Evolutionary conservation across 2,797 vertebrate species (phyloP), one percentile per base, ranked within the genome.

Genomic region (Pogoniulus pusillus): DNA sequence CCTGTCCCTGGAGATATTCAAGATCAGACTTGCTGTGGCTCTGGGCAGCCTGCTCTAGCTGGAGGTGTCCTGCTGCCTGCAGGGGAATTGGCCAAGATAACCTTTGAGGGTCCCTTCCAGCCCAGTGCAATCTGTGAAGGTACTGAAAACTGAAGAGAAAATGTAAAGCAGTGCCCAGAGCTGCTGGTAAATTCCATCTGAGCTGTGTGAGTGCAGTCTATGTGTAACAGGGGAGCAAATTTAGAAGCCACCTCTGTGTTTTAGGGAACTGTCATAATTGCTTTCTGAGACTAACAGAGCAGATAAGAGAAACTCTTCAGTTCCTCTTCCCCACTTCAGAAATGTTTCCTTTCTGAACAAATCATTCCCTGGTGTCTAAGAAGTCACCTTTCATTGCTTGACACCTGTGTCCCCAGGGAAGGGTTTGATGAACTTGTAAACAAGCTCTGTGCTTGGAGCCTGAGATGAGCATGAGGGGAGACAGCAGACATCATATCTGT

Each of bases 361-460:
- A 89, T 93, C 32, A n/a, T 93, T 85, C 91, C n/a, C 54, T 82
- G 66, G 45, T 64, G 51, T 93, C 75, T 83, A 93, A 93, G 80
- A 70, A 96, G 91, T 94, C 91, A 94, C 91, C 93, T 96, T 94
- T 93, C 91, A 91, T 93, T 91, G 79, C 91, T 90, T 91, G 93
- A 94, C 89, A 95, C 91, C 82, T 92, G 4, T 91, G 72, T 88
- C 94, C 76, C 29, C 3, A 0, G 87, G 95, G 77, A 95, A 96
- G 81, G 89, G 82, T 94, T 91, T 96, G 92, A 96, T 96, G 93
- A 96, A 96, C 92, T 94, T 95, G 92, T 95, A 95, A 95, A 93
- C 93, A 96, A 81, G 78, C 88, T 45, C 58, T 60, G 13, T 78
- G 71, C 89, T 91, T 90, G 84, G 65, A 90, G 91, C 93, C 49